phyloP scores from a whole-genome alignment of 2,888 invertebrate species.

The Cheilosia pagana region DNA sequence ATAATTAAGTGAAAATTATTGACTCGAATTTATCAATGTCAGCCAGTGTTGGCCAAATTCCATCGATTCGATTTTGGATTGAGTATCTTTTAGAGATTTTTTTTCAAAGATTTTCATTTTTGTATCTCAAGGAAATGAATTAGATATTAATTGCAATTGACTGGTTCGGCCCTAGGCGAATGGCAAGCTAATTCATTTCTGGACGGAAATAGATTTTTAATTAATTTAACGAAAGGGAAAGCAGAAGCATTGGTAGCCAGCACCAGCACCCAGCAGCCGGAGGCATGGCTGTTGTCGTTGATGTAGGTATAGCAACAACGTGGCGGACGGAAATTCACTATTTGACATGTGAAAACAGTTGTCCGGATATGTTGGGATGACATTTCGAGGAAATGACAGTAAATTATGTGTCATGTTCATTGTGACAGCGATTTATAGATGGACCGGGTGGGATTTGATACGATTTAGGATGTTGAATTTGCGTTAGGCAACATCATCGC shows the following conservation, averaged over 20 bases:
- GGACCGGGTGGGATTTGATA: slow-evolving; percentile 4
- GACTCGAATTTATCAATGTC: slow-evolving; percentile 60
- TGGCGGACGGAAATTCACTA: slow-evolving; percentile 57
- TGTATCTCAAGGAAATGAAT: slow-evolving; percentile 40
- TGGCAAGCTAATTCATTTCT: slow-evolving; percentile 42
- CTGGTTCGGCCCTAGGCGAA: slow-evolving; percentile 16
- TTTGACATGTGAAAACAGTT: slow-evolving; percentile 69
- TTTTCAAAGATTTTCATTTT: slow-evolving; percentile 5
- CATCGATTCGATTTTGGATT: slow-evolving; percentile 55
- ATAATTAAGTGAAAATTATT: slow-evolving; percentile 65
- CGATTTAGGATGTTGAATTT: background rate
- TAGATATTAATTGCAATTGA: slow-evolving; percentile 66
- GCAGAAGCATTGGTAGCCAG: background rate
- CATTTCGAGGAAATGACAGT: slow-evolving; percentile 63
- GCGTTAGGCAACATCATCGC: background rate
- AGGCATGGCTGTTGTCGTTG: background rate
- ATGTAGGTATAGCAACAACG: slow-evolving; percentile 20
- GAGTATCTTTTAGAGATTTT: background rate
- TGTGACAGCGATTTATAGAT: slow-evolving; percentile 58
- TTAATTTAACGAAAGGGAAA: slow-evolving; percentile 51
- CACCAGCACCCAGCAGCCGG: background rate
- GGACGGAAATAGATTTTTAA: slow-evolving; percentile 70
- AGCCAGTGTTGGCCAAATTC: slow-evolving; percentile 40
- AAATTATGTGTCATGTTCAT: slow-evolving; percentile 69
- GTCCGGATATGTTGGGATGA: slow-evolving; percentile 66